A percentile compares a stretch with the other conserved stretches of the same genome.
Conservation (phyloP, 1,140 invertebrate genomes). For the Drosophila carrolli region DNA sequence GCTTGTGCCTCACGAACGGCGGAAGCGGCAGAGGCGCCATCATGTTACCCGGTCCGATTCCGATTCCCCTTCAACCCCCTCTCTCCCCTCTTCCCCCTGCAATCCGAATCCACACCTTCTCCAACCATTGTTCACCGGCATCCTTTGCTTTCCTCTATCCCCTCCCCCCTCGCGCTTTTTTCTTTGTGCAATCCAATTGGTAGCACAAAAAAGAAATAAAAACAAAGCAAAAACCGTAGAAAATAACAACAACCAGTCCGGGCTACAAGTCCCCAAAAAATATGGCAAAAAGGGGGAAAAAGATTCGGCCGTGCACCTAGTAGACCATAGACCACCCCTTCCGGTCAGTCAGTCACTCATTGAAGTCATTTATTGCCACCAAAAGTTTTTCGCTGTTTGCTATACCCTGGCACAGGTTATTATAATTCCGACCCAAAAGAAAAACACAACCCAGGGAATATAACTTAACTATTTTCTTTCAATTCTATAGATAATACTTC, state of each 20-base stretch:
- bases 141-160: constrained; percentile 25
- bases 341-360: constrained; percentile 71
- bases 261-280: constrained; percentile 47
- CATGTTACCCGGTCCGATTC: constrained; percentile 62
- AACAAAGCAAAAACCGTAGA: constrained; percentile 31
- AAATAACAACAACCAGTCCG: constrained; percentile 41
- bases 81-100: no score
- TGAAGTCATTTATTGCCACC: constrained; percentile 82
- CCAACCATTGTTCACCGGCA: constrained; percentile 41
- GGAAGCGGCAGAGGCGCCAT: constrained; percentile 82
- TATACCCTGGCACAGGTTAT: constrained; percentile 9
- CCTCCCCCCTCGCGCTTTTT: neutral
- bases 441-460: no score
- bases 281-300: constrained; percentile 13
- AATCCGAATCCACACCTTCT: neutral
- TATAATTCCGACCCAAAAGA: neutral
- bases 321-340: constrained; percentile 6
- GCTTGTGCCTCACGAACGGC: constrained; percentile 79
- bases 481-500: no score
- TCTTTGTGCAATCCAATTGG: constrained; percentile 70
- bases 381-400: constrained; percentile 68
- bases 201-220: constrained; percentile 20
- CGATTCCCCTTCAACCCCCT: neutral
- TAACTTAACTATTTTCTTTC: no score
- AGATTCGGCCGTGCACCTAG: constrained; percentile 17